Evolutionary conservation across 1,140 invertebrate species (phyloP).

Genomic region (Pomacea maculata): DNA sequence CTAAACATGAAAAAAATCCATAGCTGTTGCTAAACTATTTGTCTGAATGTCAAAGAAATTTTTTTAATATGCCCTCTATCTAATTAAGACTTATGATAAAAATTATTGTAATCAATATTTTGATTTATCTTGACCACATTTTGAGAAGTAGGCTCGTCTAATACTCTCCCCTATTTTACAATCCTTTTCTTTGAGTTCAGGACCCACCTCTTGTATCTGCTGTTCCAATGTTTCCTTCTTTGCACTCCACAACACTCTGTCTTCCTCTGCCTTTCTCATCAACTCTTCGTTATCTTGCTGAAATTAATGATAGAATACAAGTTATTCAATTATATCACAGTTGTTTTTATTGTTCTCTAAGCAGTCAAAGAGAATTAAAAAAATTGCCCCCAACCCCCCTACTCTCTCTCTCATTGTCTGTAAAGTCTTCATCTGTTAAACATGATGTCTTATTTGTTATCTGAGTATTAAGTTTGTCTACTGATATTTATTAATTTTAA

Average conservation of each 20-base stretch:
- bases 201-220: conserved; percentile 43
- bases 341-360: neutral
- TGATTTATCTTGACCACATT: too few species aligned
- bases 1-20: neutral
- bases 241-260: conserved; percentile 26
- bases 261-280: conserved; percentile 31
- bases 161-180: too few species aligned
- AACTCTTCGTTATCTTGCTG: conserved; percentile 55
- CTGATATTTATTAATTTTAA: too few species aligned
- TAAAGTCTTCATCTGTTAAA: too few species aligned
- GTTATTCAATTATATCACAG: neutral
- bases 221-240: conserved; percentile 31
- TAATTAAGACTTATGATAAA: neutral
- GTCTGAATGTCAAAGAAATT: neutral
- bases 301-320: conserved; percentile 7
- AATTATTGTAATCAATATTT: too few species aligned
- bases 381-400: neutral
- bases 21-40: neutral
- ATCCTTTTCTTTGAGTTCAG: neutral
- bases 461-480: too few species aligned
- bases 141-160: too few species aligned
- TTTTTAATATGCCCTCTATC: neutral
- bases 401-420: neutral
- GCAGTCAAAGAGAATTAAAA: too few species aligned
- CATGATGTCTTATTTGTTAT: too few species aligned